Percentiles rank a stretch among this genome's conserved stretches.
Evolutionary conservation across 2,888 invertebrate species (phyloP).

Genomic region (Tipula vernalis): DNA sequence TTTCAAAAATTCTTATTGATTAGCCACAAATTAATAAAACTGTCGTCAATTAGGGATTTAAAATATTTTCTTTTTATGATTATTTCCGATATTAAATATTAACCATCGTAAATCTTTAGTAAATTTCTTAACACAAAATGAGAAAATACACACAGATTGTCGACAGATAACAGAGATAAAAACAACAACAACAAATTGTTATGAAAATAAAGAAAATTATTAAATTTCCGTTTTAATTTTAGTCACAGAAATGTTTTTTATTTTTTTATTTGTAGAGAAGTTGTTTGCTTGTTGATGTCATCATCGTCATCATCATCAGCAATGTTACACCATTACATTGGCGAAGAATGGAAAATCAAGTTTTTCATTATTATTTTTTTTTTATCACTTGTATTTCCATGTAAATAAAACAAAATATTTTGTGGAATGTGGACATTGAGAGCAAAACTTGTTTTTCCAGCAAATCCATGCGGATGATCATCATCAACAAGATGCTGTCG

Average conservation of each 20-base stretch:
- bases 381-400: background rate
- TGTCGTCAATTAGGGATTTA: background rate
- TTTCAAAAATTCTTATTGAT: too few species aligned
- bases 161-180: background rate
- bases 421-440: background rate
- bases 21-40: background rate
- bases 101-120: background rate
- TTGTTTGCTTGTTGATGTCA: background rate
- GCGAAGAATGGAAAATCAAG: background rate
- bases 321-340: background rate
- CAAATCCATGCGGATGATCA: background rate
- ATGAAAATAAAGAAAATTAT: background rate
- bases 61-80: background rate
- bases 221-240: background rate
- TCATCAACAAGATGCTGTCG: background rate
- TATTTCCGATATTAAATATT: background rate
- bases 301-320: background rate
- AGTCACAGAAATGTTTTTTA: background rate
- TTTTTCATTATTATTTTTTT: background rate
- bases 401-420: background rate
- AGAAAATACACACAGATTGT: background rate
- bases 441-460: background rate
- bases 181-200: background rate
- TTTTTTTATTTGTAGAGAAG: background rate
- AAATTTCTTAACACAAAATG: background rate